Evolutionary conservation across 1,140 invertebrate genomes (phyloP).

Genomic region (Cyclargus thomasi): DNA sequence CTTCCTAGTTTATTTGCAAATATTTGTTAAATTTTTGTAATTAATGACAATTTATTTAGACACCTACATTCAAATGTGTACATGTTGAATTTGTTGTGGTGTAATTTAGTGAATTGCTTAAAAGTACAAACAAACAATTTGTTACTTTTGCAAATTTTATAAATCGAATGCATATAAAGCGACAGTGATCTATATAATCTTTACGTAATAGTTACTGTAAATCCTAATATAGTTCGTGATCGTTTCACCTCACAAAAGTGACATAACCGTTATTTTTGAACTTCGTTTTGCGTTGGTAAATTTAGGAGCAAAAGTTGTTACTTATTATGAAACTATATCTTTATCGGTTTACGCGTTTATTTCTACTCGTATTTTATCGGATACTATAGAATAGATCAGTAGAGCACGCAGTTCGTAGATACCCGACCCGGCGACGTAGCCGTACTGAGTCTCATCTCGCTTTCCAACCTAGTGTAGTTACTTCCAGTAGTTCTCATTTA

Average conservation of each 20-base stretch:
- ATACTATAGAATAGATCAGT: slow-evolving; percentile 48
- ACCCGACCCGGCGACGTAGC: slow-evolving; percentile 46
- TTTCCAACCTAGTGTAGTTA: slow-evolving; percentile 55
- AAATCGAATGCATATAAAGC: slow-evolving; percentile 68
- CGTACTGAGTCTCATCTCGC: slow-evolving; percentile 48
- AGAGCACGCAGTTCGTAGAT: slow-evolving; percentile 50
- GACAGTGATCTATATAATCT: slow-evolving; percentile 63
- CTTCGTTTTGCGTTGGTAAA: slow-evolving; percentile 58
- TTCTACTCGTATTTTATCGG: slow-evolving; percentile 51
- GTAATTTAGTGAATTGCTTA: slow-evolving; percentile 77
- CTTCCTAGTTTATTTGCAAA: slow-evolving; percentile 75
- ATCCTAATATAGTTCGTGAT: slow-evolving; percentile 53
- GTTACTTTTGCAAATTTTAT: slow-evolving; percentile 76
- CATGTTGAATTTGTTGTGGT: slow-evolving; percentile 71
- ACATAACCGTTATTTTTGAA: slow-evolving; percentile 49
- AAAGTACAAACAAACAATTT: slow-evolving; percentile 77
- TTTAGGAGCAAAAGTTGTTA: slow-evolving; percentile 69
- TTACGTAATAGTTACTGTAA: slow-evolving; percentile 70
- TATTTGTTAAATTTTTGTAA: slow-evolving; percentile 73
- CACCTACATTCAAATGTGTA: slow-evolving; percentile 65
- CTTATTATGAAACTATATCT: slow-evolving; percentile 66
- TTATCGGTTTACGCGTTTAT: slow-evolving; percentile 52
- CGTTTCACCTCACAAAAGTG: slow-evolving; percentile 49
- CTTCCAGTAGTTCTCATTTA: slow-evolving; percentile 62
- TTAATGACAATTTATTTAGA: slow-evolving; percentile 74